Evolutionary conservation across 2,888 invertebrate genomes (phyloP).

Genomic region (Anthophora plumipes): DNA sequence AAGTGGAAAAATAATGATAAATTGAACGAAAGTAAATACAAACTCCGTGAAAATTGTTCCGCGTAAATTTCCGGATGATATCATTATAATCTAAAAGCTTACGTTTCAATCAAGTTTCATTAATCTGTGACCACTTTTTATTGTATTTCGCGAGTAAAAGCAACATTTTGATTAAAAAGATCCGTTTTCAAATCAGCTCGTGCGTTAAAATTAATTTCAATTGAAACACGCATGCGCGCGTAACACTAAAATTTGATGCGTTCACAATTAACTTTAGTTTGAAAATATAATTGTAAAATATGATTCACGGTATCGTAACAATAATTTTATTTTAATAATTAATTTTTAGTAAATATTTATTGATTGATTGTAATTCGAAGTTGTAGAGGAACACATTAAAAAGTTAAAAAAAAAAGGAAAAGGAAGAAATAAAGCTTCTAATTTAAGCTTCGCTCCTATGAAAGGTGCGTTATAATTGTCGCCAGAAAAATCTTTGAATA

Average conservation of each 20-base stretch:
- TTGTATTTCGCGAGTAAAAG: neutral
- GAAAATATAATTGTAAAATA: neutral
- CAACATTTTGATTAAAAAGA: neutral
- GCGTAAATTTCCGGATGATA: neutral
- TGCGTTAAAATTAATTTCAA: neutral
- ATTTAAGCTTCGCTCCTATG: slow-evolving; percentile 13
- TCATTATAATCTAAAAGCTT: neutral
- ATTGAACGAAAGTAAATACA: neutral
- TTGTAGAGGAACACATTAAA: neutral
- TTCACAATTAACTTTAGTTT: neutral
- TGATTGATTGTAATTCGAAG: neutral
- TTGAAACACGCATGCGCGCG: neutral
- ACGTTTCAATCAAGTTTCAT: neutral
- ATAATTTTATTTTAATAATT: neutral
- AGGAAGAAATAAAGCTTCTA: neutral
- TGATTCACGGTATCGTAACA: neutral
- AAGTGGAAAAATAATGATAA: neutral
- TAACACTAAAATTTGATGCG: neutral
- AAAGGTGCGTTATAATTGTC: slow-evolving; percentile 22
- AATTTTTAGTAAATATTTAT: neutral
- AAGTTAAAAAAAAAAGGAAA: neutral
- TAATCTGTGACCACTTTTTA: neutral
- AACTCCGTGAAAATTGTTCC: neutral
- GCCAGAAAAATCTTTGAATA: slow-evolving; percentile 16
- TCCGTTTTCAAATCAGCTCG: neutral